phyloP scores from a whole-genome alignment of 2,113 vertebrate species.

The Rhinichthys klamathensis region DNA sequence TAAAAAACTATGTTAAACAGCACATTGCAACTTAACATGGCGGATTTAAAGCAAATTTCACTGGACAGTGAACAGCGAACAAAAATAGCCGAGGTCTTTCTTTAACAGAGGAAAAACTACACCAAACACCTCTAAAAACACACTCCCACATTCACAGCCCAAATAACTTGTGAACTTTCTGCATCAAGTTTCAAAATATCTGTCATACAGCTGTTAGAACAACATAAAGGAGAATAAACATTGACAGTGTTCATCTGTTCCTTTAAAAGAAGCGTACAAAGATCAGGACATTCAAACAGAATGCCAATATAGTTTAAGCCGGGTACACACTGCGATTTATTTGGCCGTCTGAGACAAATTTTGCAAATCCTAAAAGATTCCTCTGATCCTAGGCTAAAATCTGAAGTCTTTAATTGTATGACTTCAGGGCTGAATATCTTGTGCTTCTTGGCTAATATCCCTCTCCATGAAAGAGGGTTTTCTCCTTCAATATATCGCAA shows the following conservation, averaged over 20 bases:
- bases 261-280: too few relatives aligned
- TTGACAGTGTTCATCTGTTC: background rate
- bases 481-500: background rate
- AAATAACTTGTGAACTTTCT: background rate
- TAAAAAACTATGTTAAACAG: constrained; percentile 4
- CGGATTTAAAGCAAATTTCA: background rate
- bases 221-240: background rate
- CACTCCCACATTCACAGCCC: too few relatives aligned
- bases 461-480: background rate
- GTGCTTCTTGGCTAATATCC: background rate
- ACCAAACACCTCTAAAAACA: background rate
- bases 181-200: background rate
- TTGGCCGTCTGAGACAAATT: too few relatives aligned
- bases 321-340: too few relatives aligned
- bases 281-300: background rate
- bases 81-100: background rate
- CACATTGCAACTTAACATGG: background rate
- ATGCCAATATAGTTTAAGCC: background rate
- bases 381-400: too few relatives aligned
- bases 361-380: too few relatives aligned
- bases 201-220: background rate
- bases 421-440: background rate
- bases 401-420: too few relatives aligned
- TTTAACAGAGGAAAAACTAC: background rate
- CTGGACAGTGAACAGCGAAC: background rate